Evolutionary conservation across 1,140 invertebrate species (phyloP), one percentile per base, ranked within the genome.

Genomic region (Drosophila sulfurigaster): DNA sequence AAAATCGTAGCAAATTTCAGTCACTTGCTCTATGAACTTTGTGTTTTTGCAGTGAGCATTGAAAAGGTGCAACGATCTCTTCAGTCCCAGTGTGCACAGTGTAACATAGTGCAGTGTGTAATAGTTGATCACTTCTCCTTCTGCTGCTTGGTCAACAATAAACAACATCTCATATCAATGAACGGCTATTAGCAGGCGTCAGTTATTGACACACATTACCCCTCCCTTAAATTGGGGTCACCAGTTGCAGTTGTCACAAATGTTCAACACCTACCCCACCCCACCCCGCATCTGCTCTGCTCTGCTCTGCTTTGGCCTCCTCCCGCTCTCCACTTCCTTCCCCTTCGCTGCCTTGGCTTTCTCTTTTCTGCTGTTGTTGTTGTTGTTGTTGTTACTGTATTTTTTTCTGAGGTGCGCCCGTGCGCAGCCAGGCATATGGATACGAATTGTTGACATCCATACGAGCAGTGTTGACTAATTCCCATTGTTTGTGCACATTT

Each of bases 231-330:
- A 57, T 41, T 38, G 16, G 54, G 16, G 54, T 35, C 54, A 57
- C 16, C 54, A 57, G 54, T 57, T 57, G 54, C 54, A 57, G 54
- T 57, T 57, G 54, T 57, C 54, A 57, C 35, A 57, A 57, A 57
- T 57, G 35, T 41, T 57, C 54, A 57, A 57, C 54, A 57, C 13
- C 54, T 57, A 20, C 38, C 35, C 7, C 4, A 13, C 41, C 11
- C 38, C 0, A 13, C 15, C 1, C 32, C 11, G 1, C n/a, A n/a
- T n/a, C n/a, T n/a, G n/a, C n/a, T n/a, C n/a, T n/a, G n/a, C 11
- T 25, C n/a, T 8, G 25, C n/a, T 35, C 35, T 25, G 20, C 20
- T 25, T 25, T 25, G 35, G 35, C 35, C 8, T 0, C 25, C 20
- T 15, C 1, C 30, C 51, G 10, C 51, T 5, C 15, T 16, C 0